These are phyloP conservation scores for Columbina picui DNA, from an alignment of 2,113 vertebrate genomes.

Conservation along the genomic window DNA sequence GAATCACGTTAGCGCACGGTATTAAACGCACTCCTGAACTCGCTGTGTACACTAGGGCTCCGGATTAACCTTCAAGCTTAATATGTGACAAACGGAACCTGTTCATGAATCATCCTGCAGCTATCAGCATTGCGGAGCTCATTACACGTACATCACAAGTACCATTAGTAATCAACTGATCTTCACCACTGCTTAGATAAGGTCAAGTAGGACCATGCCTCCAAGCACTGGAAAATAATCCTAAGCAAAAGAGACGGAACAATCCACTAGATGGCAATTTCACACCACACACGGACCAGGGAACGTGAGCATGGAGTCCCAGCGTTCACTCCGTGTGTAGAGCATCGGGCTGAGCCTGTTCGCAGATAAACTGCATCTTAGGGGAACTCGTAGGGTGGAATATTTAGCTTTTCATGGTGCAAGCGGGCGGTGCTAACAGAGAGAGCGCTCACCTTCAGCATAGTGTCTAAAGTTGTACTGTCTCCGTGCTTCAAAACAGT, in stretches of 20 bases:
- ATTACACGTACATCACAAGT: not conserved
- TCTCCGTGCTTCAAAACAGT: constrained; percentile 97
- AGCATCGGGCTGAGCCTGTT: not conserved
- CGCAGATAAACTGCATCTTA: not conserved
- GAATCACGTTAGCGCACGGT: rapidly evolving
- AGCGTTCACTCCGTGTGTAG: not conserved
- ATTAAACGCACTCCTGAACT: rapidly evolving
- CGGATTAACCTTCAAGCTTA: not conserved
- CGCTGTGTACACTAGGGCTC: rapidly evolving
- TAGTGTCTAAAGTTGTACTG: constrained; percentile 88
- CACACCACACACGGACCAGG: not conserved
- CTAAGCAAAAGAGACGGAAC: not conserved
- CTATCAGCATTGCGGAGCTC: not conserved
- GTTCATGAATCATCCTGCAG: not conserved
- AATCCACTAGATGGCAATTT: constrained; percentile 67
- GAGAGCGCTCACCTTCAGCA: constrained; percentile 88
- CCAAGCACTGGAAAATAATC: not conserved
- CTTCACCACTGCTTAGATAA: not conserved
- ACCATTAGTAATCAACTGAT: not conserved
- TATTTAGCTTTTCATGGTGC: not conserved
- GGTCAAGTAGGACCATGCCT: not conserved
- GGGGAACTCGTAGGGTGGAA: not conserved
- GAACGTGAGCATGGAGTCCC: not conserved
- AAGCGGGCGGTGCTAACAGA: not conserved
- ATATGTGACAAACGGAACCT: not conserved